Evolutionary conservation across 2,113 vertebrate genomes (phyloP), one percentile per base, ranked within the genome.

Genomic region (Serinus canaria): DNA sequence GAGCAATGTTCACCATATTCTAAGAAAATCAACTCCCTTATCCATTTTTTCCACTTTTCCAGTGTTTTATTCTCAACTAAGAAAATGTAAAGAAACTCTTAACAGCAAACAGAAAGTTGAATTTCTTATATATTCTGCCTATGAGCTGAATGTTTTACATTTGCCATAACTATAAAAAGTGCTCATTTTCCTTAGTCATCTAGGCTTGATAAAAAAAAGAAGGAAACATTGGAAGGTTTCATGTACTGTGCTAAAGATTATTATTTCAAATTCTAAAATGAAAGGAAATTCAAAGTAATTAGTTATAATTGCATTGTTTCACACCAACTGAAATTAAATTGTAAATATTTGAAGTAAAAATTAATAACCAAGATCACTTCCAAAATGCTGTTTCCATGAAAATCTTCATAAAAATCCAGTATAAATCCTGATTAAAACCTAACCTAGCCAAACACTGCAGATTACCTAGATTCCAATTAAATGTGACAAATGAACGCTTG

Each of bases 391-490:
- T 95, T 96, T 96, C 95, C 58, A 93, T 90, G 74, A 87, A 95
- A 97, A 97, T 88, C 33, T 80, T 88, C 90, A 89, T 95, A 58
- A 95, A 97, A 97, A 95, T 90, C 82, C 76, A 97, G 81, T 84
- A 95, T 52, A 94, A 97, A 90, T 95, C 84, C 94, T 97, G 92
- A 98, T 97, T 97, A 97, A 97, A 98, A 96, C 43, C 56, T 96
- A 97, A 87, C 94, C 83, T 96, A 96, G 91, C 50, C 97, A 97
- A 96, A 97, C 91, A 82, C 59, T 86, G 70, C 64, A 96, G 95
- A 96, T 97, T 97, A 97, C 75, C 89, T 96, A 94, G 59, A 97
- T 96, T 98, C 94, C 92, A 98, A 97, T 97, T 97, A 98, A 96
- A 97, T 94, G 76, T 95, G 91, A 97, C 91, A 98, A 96, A 97